These are phyloP conservation scores for Resseliella maxima DNA, from an alignment of 2,888 invertebrate genomes.

Conservation along the genomic window DNA sequence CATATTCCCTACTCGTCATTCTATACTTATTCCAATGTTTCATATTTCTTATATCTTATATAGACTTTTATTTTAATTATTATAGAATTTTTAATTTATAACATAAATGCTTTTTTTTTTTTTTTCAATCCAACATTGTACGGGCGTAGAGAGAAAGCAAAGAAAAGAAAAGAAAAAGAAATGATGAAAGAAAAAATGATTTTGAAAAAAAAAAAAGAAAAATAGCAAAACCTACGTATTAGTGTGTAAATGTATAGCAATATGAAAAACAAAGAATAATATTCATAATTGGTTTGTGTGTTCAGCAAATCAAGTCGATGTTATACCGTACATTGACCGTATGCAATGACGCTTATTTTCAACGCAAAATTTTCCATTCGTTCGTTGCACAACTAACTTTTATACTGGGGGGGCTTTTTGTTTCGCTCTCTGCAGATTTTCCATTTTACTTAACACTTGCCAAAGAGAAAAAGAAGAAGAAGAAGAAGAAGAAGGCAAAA, in stretches of 20 bases:
- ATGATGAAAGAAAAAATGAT: neutral
- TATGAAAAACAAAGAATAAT: constrained; percentile 22
- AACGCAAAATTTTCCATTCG: constrained; percentile 21
- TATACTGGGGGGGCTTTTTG: neutral
- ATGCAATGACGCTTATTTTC: constrained; percentile 27
- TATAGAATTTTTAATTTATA: constrained; percentile 21
- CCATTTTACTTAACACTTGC: neutral
- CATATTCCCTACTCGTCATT: neutral
- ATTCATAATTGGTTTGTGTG: constrained; percentile 32
- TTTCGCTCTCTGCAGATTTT: neutral
- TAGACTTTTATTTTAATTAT: constrained; percentile 8
- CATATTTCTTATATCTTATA: neutral
- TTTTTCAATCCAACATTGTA: neutral
- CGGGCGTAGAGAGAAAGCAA: neutral
- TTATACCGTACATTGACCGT: constrained; percentile 18
- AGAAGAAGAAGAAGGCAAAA: neutral
- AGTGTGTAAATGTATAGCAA: too few relatives aligned
- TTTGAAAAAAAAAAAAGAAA: neutral
- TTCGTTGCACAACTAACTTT: constrained; percentile 9
- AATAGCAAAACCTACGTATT: neutral
- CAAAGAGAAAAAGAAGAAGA: neutral
- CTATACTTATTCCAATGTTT: neutral
- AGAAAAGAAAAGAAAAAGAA: neutral
- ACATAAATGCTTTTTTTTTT: neutral
- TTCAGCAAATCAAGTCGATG: constrained; percentile 28